These are phyloP conservation scores for Hipposideros armiger DNA, from an alignment of 2,113 vertebrate genomes.

Conservation along the genomic window DNA sequence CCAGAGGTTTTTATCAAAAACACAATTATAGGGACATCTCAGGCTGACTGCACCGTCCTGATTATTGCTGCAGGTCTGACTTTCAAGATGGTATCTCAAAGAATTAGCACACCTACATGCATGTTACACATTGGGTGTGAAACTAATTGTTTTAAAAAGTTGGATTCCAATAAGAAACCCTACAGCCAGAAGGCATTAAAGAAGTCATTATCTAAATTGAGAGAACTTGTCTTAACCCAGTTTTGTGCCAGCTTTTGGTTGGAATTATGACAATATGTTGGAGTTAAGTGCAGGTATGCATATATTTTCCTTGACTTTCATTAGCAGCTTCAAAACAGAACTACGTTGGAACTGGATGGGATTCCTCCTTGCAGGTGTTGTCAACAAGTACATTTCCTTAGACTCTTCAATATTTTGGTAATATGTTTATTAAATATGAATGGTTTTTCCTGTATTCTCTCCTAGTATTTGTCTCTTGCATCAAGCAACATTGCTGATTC, in stretches of 20 bases:
- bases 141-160: not conserved
- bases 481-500: slow-evolving; percentile 34
- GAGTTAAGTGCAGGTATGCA: not conserved
- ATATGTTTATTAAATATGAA: not conserved
- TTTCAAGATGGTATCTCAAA: slow-evolving; percentile 19
- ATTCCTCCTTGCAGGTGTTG: not conserved
- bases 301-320: not conserved
- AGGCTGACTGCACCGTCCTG: not conserved
- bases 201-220: slow-evolving; percentile 3
- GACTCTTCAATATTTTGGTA: not conserved
- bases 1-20: slow-evolving; percentile 26
- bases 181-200: slow-evolving; percentile 28
- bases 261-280: not conserved
- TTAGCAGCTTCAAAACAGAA: slow-evolving; percentile 50
- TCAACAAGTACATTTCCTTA: slow-evolving; percentile 28
- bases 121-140: slow-evolving; percentile 10
- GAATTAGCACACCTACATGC: not conserved
- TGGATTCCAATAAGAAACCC: not conserved
- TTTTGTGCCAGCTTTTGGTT: slow-evolving; percentile 25
- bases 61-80: not conserved
- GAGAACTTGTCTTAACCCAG: not conserved
- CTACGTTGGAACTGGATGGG: not conserved
- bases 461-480: not conserved
- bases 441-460: not conserved
- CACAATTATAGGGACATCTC: not conserved